A percentile compares a stretch with the other conserved stretches of the same genome.
These are phyloP conservation scores for Brachystomella parvula DNA, from an alignment of 1,140 invertebrate genomes.

Conservation along the genomic window DNA sequence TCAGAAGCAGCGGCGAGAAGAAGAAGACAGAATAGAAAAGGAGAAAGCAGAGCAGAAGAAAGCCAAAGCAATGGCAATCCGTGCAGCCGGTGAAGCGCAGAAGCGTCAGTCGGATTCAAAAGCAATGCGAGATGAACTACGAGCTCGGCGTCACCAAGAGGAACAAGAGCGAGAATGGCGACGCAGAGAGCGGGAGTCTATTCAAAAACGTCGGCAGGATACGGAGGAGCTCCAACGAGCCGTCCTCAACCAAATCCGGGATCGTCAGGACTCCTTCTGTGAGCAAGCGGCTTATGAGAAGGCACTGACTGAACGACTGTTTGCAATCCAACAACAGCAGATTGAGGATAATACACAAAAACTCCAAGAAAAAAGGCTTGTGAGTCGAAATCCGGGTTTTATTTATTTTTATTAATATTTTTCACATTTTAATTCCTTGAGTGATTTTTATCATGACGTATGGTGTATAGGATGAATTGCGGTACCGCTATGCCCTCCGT, in stretches of 20 bases:
- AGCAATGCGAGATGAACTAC: constrained; percentile 29
- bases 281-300: constrained; percentile 34
- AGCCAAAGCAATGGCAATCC: constrained; percentile 18
- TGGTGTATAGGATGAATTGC: constrained; percentile 18
- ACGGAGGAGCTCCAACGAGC: constrained; percentile 20
- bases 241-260: constrained; percentile 29
- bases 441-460: not conserved
- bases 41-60: constrained; percentile 17
- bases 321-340: constrained; percentile 19
- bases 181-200: constrained; percentile 20
- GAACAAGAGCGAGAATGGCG: constrained; percentile 36
- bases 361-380: constrained; percentile 20
- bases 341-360: constrained; percentile 26
- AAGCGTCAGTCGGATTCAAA: constrained; percentile 22
- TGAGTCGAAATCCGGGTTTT: not conserved
- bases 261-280: constrained; percentile 17
- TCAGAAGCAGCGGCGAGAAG: constrained; percentile 26
- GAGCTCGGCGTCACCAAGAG: constrained; percentile 29
- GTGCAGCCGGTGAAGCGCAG: constrained; percentile 20
- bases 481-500: constrained; percentile 30
- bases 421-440: not conserved
- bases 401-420: too few relatives aligned
- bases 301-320: constrained; percentile 27
- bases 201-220: constrained; percentile 18
- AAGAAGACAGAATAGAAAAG: constrained; percentile 22